Evolutionary conservation across 2,113 vertebrate species (phyloP).

Genomic region (Taurulus bubalis): DNA sequence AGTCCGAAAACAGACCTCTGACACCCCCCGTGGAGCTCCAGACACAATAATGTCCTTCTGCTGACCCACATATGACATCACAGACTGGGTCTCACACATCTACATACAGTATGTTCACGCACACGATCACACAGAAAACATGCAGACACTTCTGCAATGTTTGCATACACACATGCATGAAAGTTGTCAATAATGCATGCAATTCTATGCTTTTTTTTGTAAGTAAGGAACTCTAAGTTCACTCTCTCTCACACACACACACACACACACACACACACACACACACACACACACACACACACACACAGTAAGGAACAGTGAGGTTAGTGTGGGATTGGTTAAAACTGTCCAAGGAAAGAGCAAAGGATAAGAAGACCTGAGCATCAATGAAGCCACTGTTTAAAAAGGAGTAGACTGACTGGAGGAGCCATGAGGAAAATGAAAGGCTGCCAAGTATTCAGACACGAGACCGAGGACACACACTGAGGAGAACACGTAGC

Average conservation of each 20-base stretch:
- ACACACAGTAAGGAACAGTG: slow-evolving; percentile 37
- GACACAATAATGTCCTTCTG: slow-evolving; percentile 71
- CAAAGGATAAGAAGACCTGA: slow-evolving; percentile 43
- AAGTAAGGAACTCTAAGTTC: slow-evolving; percentile 45
- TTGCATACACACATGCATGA: slow-evolving; percentile 7
- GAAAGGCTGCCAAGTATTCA: slow-evolving; percentile 61
- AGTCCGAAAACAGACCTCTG: slow-evolving; percentile 55
- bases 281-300: slow-evolving; percentile 15
- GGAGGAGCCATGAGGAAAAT: slow-evolving; percentile 31
- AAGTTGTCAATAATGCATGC: slow-evolving; percentile 31
- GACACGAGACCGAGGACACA: slow-evolving; percentile 46
- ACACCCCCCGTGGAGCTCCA: slow-evolving; percentile 54
- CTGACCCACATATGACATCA: slow-evolving; percentile 67
- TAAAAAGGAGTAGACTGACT: slow-evolving; percentile 39
- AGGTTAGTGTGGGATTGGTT: slow-evolving; percentile 53
- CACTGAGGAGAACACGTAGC: slow-evolving; percentile 37
- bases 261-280: slow-evolving; percentile 21
- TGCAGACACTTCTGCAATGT: background rate
- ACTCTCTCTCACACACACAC: slow-evolving; percentile 18
- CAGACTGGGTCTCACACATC: slow-evolving; percentile 25
- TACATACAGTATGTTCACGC: slow-evolving; percentile 28
- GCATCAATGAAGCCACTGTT: slow-evolving; percentile 71
- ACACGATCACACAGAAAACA: slow-evolving; percentile 12
- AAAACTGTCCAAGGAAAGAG: slow-evolving; percentile 40
- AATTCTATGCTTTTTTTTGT: slow-evolving; percentile 47